phyloP scores from a whole-genome alignment of 2,797 vertebrate genomes.

The Australoheros facetus region DNA sequence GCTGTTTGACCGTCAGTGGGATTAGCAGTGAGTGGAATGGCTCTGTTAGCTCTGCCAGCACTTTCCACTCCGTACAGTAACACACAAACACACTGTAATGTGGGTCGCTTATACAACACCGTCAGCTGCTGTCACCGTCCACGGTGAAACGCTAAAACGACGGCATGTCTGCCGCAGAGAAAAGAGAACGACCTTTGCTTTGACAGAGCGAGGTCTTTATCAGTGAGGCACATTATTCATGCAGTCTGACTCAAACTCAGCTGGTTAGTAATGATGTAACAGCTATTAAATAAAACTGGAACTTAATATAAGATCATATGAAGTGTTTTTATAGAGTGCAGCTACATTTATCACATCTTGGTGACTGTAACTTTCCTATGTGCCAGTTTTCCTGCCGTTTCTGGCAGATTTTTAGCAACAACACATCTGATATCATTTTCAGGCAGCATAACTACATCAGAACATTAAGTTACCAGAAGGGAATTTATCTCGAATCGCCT shows the following conservation, averaged over 20 bases:
- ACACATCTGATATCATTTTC: background rate
- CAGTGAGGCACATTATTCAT: conserved; percentile 31
- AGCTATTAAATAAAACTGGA: background rate
- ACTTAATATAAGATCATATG: background rate
- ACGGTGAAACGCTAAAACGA: conserved; percentile 9
- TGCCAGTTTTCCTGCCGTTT: background rate
- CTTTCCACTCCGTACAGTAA: background rate
- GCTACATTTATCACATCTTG: background rate
- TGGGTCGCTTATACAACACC: background rate
- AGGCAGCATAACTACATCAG: background rate
- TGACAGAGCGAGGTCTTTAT: conserved; percentile 43
- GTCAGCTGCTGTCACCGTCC: background rate
- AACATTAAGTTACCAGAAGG: background rate
- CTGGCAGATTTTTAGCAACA: background rate
- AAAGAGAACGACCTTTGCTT: conserved; percentile 43
- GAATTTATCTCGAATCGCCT: conserved; percentile 9
- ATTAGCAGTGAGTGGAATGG: background rate
- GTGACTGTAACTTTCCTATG: background rate
- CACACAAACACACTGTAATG: background rate
- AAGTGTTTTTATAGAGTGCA: background rate
- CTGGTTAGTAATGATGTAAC: conserved; percentile 24
- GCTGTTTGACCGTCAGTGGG: too few relatives aligned
- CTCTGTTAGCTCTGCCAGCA: background rate
- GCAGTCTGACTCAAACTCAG: conserved; percentile 27
- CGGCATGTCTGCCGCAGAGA: conserved; percentile 1